These are phyloP conservation scores for Hipparchia sbordonii DNA, from an alignment of 2,888 invertebrate species.

Conservation along the genomic window DNA sequence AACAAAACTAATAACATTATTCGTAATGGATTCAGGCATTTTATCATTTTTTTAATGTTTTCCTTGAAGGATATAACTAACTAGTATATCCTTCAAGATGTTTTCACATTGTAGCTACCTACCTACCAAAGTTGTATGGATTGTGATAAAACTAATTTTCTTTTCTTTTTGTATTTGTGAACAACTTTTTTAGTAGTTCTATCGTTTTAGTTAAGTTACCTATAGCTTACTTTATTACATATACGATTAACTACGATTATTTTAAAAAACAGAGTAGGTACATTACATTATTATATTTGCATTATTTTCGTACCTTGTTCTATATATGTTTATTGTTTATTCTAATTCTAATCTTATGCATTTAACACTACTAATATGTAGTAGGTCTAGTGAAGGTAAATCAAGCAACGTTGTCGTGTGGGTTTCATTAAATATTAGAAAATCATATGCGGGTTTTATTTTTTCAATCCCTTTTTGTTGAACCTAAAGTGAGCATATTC, in stretches of 20 bases:
- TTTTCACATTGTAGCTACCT: too few species aligned
- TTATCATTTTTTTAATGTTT: too few species aligned
- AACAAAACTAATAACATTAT: not conserved
- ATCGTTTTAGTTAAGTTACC: not conserved
- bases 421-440: constrained; percentile 72
- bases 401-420: constrained; percentile 78
- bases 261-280: not conserved
- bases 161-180: not conserved
- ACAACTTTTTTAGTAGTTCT: not conserved
- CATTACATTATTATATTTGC: not conserved
- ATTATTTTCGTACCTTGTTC: not conserved
- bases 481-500: constrained; percentile 42
- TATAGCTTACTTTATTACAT: not conserved
- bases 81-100: too few species aligned
- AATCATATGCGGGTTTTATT: constrained; percentile 67
- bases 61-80: too few species aligned
- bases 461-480: constrained; percentile 46
- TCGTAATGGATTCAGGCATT: not conserved
- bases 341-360: not conserved
- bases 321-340: not conserved
- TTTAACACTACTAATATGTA: constrained; percentile 12
- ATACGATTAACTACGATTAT: not conserved
- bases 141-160: not conserved
- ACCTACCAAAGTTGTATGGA: not conserved
- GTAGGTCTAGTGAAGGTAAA: constrained; percentile 59